Evolutionary conservation across 2,113 vertebrate species (phyloP).

Genomic region (Empidonax alnorum): DNA sequence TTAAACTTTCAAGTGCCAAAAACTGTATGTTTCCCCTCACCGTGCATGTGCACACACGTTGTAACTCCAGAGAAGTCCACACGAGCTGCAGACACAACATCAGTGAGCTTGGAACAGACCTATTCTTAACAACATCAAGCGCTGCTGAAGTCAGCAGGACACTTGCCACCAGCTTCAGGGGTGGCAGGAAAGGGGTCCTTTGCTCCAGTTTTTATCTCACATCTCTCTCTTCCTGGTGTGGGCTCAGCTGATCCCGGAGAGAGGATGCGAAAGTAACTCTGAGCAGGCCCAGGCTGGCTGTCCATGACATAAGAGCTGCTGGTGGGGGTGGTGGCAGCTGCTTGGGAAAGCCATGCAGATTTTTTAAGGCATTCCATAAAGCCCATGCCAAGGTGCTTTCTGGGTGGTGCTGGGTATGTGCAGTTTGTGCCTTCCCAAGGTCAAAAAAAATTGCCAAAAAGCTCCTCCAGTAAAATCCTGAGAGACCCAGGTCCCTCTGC

Average conservation of each 20-base stretch:
- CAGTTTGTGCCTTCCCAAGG: neutral
- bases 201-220: constrained; percentile 30
- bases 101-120: neutral
- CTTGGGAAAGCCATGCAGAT: neutral
- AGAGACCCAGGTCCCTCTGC: neutral
- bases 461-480: neutral
- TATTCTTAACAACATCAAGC: neutral
- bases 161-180: neutral
- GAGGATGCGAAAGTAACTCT: neutral
- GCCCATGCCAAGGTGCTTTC: neutral
- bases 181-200: constrained; percentile 15
- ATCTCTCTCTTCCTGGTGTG: neutral
- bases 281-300: constrained; percentile 15
- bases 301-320: neutral
- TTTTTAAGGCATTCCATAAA: neutral
- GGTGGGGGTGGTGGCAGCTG: neutral
- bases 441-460: neutral
- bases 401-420: neutral
- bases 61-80: neutral
- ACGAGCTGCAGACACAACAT: neutral
- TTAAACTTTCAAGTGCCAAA: constrained; percentile 60
- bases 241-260: neutral
- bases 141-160: constrained; percentile 43
- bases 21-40: constrained; percentile 24
- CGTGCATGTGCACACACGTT: neutral